Percentiles rank a stretch among this genome's conserved stretches.
Evolutionary conservation across 92 coral and sea anemone genomes (phyloP).

Genomic region (Pocillopora grandis): DNA sequence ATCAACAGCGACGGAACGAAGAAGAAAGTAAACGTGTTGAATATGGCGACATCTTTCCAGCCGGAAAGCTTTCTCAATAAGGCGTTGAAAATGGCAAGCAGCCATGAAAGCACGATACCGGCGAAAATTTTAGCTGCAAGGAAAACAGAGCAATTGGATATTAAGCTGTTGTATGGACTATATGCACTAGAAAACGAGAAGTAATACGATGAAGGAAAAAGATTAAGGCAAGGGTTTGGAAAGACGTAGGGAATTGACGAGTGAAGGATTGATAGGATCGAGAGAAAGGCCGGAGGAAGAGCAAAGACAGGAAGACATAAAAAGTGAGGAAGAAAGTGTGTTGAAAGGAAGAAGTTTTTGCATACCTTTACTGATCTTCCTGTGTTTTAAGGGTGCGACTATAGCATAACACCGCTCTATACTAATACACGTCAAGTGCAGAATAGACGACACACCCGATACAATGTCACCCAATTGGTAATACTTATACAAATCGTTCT

Average conservation of each 20-base stretch:
- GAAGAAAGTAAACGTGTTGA: conserved; percentile 64
- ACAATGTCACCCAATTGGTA: conserved; percentile 70
- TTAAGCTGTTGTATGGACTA: background rate
- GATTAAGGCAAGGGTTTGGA: no score
- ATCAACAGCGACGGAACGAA: conserved; percentile 64
- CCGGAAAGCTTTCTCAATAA: conserved; percentile 37
- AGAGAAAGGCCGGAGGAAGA: background rate
- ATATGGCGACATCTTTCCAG: conserved; percentile 52
- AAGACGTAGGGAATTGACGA: no score
- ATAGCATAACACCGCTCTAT: conserved; percentile 96
- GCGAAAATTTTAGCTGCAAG: conserved; percentile 53
- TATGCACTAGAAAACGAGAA: no score
- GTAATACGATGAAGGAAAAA: no score
- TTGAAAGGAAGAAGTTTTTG: background rate
- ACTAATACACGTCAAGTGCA: conserved; percentile 93
- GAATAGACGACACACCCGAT: conserved; percentile 86
- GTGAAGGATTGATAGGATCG: no score
- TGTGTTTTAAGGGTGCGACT: conserved; percentile 80
- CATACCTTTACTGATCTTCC: conserved; percentile 78
- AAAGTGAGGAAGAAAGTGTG: background rate
- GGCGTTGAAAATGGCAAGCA: conserved; percentile 56
- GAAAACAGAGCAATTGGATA: background rate
- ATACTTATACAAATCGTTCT: conserved; percentile 43
- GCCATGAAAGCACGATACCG: conserved; percentile 75
- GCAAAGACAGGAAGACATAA: background rate